A percentile compares a stretch with the other conserved stretches of the same genome.
Conservation (phyloP, 2,888 invertebrate species). For the Polydrusus tereticollis region DNA sequence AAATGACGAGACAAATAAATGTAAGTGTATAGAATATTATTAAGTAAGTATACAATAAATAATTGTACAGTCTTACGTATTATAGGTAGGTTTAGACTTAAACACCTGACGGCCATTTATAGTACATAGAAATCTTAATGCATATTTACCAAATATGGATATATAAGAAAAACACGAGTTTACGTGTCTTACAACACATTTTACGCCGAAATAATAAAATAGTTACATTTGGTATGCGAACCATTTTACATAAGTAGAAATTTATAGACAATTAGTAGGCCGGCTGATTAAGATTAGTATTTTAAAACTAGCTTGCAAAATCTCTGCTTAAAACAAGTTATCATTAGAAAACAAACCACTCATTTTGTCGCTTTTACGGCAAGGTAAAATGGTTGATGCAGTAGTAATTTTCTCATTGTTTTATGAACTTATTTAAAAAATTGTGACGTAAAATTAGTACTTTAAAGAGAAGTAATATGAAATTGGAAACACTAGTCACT, state of each 20-base stretch:
- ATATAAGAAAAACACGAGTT: conserved; percentile 16
- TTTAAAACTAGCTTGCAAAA: conserved; percentile 36
- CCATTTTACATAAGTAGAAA: conserved; percentile 44
- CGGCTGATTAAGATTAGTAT: conserved; percentile 30
- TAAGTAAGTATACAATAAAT: no score
- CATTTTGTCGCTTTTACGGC: no score
- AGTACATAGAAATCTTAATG: conserved; percentile 38
- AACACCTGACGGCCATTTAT: conserved; percentile 27
- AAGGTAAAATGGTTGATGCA: no score
- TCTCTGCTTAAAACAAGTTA: conserved; percentile 15
- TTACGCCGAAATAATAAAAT: conserved; percentile 44
- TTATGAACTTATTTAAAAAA: no score
- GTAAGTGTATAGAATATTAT: no score
- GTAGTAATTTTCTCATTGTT: no score
- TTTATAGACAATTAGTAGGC: conserved; percentile 31
- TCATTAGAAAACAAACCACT: neutral
- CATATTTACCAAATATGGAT: conserved; percentile 33
- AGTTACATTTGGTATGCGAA: conserved; percentile 38
- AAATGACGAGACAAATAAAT: no score
- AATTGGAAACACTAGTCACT: no score
- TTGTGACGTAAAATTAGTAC: no score
- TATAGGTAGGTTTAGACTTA: neutral
- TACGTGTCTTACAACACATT: conserved; percentile 31
- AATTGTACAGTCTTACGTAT: no score
- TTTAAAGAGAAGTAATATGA: no score